phyloP scores from a whole-genome alignment of 1,140 invertebrate species.

The Bemisia tabaci region DNA sequence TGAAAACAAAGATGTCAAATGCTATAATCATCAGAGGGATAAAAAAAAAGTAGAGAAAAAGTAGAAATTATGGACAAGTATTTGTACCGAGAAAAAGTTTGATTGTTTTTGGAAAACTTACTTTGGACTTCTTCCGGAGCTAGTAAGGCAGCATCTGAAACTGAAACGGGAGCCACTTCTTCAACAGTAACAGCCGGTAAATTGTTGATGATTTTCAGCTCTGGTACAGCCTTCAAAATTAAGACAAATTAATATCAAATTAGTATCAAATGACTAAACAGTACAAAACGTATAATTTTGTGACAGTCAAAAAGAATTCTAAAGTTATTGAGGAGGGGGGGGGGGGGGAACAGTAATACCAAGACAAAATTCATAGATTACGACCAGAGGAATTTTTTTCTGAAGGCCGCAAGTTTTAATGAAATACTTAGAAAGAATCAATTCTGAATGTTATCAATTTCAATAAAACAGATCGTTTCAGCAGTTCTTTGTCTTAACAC shows the following conservation, averaged over 20 bases:
- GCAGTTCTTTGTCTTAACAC: no score
- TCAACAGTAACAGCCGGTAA: slow-evolving; percentile 84
- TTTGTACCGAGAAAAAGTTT: slow-evolving; percentile 5
- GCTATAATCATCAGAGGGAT: no score
- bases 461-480: no score
- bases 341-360: no score
- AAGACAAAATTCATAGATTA: no score
- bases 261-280: background rate
- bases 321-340: no score
- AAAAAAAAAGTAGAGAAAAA: no score
- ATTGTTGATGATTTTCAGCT: slow-evolving; percentile 84
- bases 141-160: slow-evolving; percentile 68
- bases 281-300: background rate
- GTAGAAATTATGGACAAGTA: no score
- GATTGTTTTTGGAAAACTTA: slow-evolving; percentile 31
- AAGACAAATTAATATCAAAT: slow-evolving; percentile 5
- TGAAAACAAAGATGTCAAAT: background rate
- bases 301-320: background rate
- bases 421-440: no score
- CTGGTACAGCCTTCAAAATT: slow-evolving; percentile 50
- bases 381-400: no score
- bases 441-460: no score
- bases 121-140: slow-evolving; percentile 89
- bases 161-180: slow-evolving; percentile 81
- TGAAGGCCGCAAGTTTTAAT: no score